Conservation (phyloP, 2,888 invertebrate genomes). For the Apodemia mormo region DNA sequence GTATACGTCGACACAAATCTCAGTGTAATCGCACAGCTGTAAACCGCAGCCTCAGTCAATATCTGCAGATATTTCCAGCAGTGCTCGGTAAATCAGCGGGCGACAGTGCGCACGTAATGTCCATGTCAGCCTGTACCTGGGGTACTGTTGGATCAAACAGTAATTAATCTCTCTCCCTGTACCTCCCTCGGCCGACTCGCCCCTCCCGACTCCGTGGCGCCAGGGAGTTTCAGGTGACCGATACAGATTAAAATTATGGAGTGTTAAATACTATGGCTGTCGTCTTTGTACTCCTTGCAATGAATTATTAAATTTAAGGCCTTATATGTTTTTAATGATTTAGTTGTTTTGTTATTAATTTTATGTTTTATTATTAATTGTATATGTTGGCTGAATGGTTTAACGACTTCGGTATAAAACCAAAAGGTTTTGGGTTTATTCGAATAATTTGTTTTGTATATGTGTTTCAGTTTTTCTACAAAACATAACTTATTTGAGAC, state of each 20-base stretch:
- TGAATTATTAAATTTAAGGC: conserved; percentile 14
- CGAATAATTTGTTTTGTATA: no score
- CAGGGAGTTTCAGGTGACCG: conserved; percentile 60
- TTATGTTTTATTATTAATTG: background rate
- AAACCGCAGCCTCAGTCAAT: conserved; percentile 18
- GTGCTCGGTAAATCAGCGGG: conserved; percentile 54
- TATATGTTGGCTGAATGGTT: no score
- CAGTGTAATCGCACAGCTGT: conserved; percentile 23
- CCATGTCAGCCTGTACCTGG: conserved; percentile 51
- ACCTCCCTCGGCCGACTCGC: conserved; percentile 32
- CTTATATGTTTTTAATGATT: background rate
- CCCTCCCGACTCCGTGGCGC: conserved; percentile 54
- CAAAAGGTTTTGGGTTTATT: no score
- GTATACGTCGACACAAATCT: background rate
- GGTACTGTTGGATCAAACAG: conserved; percentile 66
- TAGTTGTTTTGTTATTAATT: background rate
- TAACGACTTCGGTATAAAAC: no score
- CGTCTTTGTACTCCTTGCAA: conserved; percentile 11
- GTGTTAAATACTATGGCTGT: conserved; percentile 13
- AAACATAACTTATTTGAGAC: no score
- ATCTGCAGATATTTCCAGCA: conserved; percentile 30
- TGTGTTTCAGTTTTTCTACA: no score
- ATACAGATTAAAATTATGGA: conserved; percentile 28
- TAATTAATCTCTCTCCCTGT: conserved; percentile 65
- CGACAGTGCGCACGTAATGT: conserved; percentile 37